Percentiles rank a stretch among this genome's conserved stretches.
Conservation (phyloP, 2,113 vertebrate species). For the Gopherus flavomarginatus region DNA sequence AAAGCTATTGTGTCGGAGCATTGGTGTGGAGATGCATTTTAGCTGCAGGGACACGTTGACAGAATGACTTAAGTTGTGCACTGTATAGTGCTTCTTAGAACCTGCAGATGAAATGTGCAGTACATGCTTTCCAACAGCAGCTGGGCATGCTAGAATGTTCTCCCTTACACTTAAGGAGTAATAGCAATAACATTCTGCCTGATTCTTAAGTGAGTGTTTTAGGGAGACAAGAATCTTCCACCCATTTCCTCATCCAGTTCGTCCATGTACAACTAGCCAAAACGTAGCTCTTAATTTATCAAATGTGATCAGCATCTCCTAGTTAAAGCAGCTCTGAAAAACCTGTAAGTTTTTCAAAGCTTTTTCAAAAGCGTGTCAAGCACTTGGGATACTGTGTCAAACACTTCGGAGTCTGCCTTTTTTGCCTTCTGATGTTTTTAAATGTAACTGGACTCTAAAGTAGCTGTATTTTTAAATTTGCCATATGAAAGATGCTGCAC, state of each 20-base stretch:
- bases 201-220: neutral
- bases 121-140: neutral
- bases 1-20: neutral
- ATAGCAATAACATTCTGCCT: neutral
- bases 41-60: neutral
- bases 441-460: neutral
- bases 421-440: neutral
- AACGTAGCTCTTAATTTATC: neutral
- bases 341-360: accelerated
- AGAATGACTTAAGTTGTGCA: neutral
- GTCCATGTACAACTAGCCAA: neutral
- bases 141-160: neutral
- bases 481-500: neutral
- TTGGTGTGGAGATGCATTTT: neutral
- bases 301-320: neutral
- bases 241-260: neutral
- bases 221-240: neutral
- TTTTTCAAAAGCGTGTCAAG: accelerated
- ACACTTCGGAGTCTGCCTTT: neutral
- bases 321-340: neutral
- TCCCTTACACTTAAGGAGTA: neutral
- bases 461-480: neutral
- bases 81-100: neutral
- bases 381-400: neutral
- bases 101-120: neutral